phyloP scores from a whole-genome alignment of 2,888 invertebrate species.

The Sinotaia quadrata region DNA sequence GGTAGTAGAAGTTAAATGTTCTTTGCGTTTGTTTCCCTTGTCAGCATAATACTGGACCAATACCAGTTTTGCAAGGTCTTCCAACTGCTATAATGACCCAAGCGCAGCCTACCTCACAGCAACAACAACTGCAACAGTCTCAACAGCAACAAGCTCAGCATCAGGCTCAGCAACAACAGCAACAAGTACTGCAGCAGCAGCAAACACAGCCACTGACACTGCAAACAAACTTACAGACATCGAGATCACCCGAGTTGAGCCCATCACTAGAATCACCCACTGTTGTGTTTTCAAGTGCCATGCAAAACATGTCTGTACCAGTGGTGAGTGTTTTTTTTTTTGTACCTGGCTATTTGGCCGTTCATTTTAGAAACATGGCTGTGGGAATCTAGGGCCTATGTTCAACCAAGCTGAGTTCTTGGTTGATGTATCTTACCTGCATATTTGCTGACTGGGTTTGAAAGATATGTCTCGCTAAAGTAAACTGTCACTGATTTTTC shows the following conservation, averaged over 20 bases:
- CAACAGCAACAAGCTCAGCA: conserved; percentile 43
- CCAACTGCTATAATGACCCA: conserved; percentile 28
- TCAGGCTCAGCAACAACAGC: conserved; percentile 48
- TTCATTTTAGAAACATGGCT: not conserved
- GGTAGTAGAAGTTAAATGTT: too few species aligned
- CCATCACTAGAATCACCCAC: conserved; percentile 15
- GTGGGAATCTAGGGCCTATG: too few species aligned
- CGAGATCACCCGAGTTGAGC: conserved; percentile 15
- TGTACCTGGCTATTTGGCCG: not conserved
- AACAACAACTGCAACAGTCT: conserved; percentile 10
- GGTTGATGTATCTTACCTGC: too few species aligned
- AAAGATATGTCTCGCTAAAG: too few species aligned
- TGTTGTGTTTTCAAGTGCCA: not conserved
- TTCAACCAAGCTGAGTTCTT: too few species aligned
- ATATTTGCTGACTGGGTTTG: too few species aligned
- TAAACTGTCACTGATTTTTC: too few species aligned
- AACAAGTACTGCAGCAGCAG: conserved; percentile 40
- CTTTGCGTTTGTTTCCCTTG: not conserved
- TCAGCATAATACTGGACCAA: conserved; percentile 22
- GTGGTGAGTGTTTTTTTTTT: conserved; percentile 7
- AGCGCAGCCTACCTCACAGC: conserved; percentile 14
- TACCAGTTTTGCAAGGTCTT: conserved; percentile 32
- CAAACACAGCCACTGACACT: conserved; percentile 35
- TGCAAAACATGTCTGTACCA: conserved; percentile 6
- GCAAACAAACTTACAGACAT: conserved; percentile 28